Evolutionary conservation across 2,113 vertebrate genomes (phyloP).

Genomic region (Suricata suricatta): DNA sequence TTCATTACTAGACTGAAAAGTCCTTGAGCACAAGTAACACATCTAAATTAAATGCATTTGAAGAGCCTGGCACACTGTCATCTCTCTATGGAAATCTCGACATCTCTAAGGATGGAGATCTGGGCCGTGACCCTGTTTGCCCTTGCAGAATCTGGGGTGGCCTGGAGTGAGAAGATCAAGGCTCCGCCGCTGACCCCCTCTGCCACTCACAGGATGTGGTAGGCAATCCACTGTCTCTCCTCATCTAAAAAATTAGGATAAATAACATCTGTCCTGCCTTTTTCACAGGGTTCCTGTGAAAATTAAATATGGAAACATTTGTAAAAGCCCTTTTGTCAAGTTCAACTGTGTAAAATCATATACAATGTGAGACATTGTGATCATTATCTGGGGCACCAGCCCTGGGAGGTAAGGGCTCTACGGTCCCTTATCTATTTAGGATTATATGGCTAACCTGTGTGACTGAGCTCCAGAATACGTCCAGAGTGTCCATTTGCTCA

Average conservation of each 20-base stretch:
- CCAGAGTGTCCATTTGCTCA: neutral
- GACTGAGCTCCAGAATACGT: neutral
- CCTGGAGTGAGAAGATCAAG: neutral
- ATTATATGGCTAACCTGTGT: neutral
- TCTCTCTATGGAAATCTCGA: neutral
- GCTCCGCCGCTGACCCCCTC: neutral
- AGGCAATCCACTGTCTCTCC: neutral
- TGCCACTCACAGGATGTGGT: neutral
- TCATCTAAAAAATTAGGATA: neutral
- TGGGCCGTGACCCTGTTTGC: neutral
- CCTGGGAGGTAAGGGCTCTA: neutral
- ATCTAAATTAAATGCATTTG: neutral
- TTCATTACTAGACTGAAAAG: neutral
- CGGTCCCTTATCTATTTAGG: neutral
- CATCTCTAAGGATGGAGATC: neutral
- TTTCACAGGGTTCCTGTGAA: slow-evolving; percentile 28
- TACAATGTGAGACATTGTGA: neutral
- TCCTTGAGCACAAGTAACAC: neutral
- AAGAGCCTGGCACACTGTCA: neutral
- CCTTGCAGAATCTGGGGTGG: neutral
- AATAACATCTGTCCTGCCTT: neutral
- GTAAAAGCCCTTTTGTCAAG: neutral
- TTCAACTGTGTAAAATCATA: neutral
- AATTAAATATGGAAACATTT: slow-evolving; percentile 28
- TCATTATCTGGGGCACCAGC: neutral